Conservation (phyloP, 2,797 vertebrate species). For the Babyrousa celebensis region DNA sequence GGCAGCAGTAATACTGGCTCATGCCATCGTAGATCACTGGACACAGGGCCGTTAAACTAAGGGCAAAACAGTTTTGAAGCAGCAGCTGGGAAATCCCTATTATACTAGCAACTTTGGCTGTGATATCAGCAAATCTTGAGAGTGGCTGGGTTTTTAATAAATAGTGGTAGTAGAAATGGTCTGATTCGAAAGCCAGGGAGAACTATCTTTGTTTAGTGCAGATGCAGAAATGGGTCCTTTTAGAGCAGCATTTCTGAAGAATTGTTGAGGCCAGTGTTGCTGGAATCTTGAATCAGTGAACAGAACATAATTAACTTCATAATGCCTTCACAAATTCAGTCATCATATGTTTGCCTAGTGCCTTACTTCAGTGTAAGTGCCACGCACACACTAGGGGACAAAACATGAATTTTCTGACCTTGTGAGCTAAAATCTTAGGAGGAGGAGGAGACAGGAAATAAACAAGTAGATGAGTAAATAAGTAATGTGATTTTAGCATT, state of each 20-base stretch:
- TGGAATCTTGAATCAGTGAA: background rate
- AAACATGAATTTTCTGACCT: background rate
- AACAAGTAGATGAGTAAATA: conserved; percentile 27
- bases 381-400: background rate
- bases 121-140: conserved; percentile 25
- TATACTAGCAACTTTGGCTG: background rate
- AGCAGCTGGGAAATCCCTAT: background rate
- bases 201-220: background rate
- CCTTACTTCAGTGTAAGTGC: background rate
- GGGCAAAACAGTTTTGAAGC: background rate
- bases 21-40: background rate
- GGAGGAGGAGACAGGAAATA: background rate
- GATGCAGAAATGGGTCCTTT: background rate
- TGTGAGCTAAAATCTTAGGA: background rate
- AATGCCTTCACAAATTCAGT: conserved; percentile 31
- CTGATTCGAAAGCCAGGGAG: background rate
- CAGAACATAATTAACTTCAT: background rate
- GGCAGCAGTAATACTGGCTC: background rate
- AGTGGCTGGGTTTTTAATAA: background rate
- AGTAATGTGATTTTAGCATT: background rate
- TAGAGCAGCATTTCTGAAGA: background rate
- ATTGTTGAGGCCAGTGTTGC: background rate
- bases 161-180: background rate
- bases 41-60: background rate
- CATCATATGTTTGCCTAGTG: background rate